Conservation (phyloP, 2,797 vertebrate genomes). For the Lithobates sylvaticus region DNA sequence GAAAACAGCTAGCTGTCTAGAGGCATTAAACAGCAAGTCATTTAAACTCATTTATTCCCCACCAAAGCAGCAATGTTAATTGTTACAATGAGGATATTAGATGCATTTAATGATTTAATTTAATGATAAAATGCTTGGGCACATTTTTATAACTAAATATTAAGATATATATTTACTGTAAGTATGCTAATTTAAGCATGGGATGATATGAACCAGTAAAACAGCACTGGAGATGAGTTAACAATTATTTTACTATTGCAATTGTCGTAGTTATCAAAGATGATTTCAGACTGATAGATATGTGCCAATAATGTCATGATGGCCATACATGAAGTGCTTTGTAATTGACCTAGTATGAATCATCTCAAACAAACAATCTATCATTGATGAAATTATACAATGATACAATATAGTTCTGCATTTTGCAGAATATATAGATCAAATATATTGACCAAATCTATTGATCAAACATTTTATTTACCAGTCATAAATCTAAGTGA, state of each 20-base stretch:
- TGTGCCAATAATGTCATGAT: not conserved
- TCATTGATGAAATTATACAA: too few species aligned
- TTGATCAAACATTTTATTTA: too few species aligned
- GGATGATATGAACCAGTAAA: not conserved
- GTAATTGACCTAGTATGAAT: too few species aligned
- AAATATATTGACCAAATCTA: too few species aligned
- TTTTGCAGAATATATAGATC: too few species aligned
- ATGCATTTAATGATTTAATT: too few species aligned
- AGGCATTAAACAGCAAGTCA: not conserved
- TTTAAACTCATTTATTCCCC: not conserved
- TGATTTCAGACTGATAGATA: not conserved
- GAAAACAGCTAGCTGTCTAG: not conserved
- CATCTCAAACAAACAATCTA: too few species aligned
- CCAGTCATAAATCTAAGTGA: too few species aligned
- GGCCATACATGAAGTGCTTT: not conserved
- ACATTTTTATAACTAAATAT: not conserved
- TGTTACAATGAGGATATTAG: not conserved
- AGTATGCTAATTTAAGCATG: not conserved
- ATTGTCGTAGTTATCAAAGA: not conserved
- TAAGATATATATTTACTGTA: not conserved
- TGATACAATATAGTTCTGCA: too few species aligned
- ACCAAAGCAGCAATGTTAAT: not conserved
- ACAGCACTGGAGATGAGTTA: not conserved
- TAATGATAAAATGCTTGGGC: not conserved
- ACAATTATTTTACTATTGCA: not conserved